Conservation (phyloP, 2,797 vertebrate species). For the Sparidentex hasta region DNA sequence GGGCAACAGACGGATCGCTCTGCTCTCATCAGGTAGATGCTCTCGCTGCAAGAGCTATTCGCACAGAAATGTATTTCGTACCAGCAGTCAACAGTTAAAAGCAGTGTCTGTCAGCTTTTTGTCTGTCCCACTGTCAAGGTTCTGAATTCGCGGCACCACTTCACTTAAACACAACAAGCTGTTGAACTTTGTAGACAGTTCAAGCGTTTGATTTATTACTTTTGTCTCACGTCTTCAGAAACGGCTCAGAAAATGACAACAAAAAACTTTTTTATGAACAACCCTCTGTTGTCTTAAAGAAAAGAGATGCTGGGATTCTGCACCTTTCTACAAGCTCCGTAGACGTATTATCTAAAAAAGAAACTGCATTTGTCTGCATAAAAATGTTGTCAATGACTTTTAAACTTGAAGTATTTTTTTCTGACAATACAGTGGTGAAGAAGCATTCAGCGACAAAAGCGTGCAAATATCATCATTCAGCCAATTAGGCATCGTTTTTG, state of each 20-base stretch:
- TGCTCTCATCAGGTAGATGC: conserved; percentile 50
- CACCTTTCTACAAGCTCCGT: too few relatives aligned
- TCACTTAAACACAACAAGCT: conserved; percentile 3
- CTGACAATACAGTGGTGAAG: neutral
- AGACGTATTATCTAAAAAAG: too few relatives aligned
- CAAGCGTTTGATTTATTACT: conserved; percentile 11
- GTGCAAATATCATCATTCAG: conserved; percentile 37
- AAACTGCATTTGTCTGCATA: too few relatives aligned
- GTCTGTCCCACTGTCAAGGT: conserved; percentile 6
- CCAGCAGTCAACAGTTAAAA: conserved; percentile 25
- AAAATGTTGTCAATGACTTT: too few relatives aligned
- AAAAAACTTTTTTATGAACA: neutral
- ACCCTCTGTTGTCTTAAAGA: neutral
- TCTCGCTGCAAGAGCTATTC: conserved; percentile 47
- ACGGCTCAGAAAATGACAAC: too few relatives aligned
- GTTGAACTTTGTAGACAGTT: conserved; percentile 22
- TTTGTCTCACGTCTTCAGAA: neutral
- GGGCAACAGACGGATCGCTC: conserved; percentile 49
- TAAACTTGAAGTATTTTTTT: too few relatives aligned
- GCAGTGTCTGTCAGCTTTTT: neutral
- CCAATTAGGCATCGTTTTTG: conserved; percentile 47
- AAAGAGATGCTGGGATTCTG: too few relatives aligned
- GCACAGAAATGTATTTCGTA: conserved; percentile 36
- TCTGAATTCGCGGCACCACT: conserved; percentile 29
- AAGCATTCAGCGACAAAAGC: neutral